phyloP scores from a whole-genome alignment of 2,797 vertebrate species.

The Enteromius unitaeniatus region DNA sequence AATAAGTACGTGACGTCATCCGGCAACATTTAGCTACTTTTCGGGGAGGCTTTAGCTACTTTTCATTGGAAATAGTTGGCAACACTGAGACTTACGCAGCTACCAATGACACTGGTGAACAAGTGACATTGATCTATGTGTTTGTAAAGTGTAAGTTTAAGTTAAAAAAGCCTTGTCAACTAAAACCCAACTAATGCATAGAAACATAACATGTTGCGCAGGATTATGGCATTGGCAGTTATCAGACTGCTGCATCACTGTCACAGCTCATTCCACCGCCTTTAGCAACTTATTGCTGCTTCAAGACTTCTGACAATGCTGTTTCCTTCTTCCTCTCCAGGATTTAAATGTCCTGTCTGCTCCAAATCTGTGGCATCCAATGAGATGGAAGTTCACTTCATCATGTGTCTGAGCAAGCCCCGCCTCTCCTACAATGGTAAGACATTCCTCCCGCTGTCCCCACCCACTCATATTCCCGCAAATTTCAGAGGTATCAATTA shows the following conservation, averaged over 20 bases:
- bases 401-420: slow-evolving; percentile 99
- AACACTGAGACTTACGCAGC: not conserved
- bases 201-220: slow-evolving; percentile 11
- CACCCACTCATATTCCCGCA: not conserved
- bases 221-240: slow-evolving; percentile 26
- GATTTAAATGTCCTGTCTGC: slow-evolving; percentile 99
- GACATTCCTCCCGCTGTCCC: slow-evolving; percentile 44
- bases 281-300: not conserved
- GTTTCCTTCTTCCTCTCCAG: slow-evolving; percentile 73
- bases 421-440: slow-evolving; percentile 98
- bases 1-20: too few relatives aligned
- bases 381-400: slow-evolving; percentile 99
- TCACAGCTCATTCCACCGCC: slow-evolving; percentile 8
- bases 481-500: not conserved
- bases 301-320: slow-evolving; percentile 1
- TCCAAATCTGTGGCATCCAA: slow-evolving; percentile 98
- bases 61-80: too few relatives aligned
- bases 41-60: too few relatives aligned
- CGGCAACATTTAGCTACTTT: too few relatives aligned
- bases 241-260: slow-evolving; percentile 29
- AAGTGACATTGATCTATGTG: slow-evolving; percentile 28
- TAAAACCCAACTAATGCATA: not conserved
- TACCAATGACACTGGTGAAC: not conserved
- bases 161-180: slow-evolving; percentile 44
- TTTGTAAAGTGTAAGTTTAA: slow-evolving; percentile 9